A percentile compares a stretch with the other conserved stretches of the same genome.
Conservation (phyloP, 2,888 invertebrate genomes). For the Cryptops parisi region DNA sequence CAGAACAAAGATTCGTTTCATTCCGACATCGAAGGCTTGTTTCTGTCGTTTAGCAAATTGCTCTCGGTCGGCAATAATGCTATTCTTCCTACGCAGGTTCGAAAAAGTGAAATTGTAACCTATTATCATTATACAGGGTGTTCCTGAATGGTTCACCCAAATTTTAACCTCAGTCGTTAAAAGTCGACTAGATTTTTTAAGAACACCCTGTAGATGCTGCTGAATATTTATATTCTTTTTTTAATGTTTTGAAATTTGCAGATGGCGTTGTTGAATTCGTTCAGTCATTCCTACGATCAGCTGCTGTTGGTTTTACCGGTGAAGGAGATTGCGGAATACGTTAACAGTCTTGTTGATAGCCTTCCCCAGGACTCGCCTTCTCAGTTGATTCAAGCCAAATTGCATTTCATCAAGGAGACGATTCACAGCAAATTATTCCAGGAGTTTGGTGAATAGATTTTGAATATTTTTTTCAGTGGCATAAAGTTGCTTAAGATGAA, state of each 20-base stretch:
- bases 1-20: constrained; percentile 78
- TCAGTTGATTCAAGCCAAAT: constrained; percentile 59
- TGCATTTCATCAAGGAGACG: constrained; percentile 66
- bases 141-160: too few species aligned
- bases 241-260: constrained; percentile 28
- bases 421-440: constrained; percentile 57
- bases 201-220: too few species aligned
- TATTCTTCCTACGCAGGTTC: constrained; percentile 59
- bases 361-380: constrained; percentile 52
- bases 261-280: constrained; percentile 65
- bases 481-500: neutral
- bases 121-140: too few species aligned
- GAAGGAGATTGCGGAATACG: constrained; percentile 61
- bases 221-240: constrained; percentile 1
- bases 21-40: constrained; percentile 47
- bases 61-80: constrained; percentile 41
- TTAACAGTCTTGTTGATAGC: constrained; percentile 62
- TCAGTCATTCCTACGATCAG: constrained; percentile 70
- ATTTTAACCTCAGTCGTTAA: too few species aligned
- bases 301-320: constrained; percentile 43
- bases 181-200: too few species aligned
- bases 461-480: neutral
- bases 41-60: constrained; percentile 59
- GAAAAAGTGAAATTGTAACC: too few species aligned
- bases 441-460: constrained; percentile 42